Evolutionary conservation across 2,888 invertebrate species (phyloP), one percentile per base, ranked within the genome.

Genomic region (Tipula confusa): DNA sequence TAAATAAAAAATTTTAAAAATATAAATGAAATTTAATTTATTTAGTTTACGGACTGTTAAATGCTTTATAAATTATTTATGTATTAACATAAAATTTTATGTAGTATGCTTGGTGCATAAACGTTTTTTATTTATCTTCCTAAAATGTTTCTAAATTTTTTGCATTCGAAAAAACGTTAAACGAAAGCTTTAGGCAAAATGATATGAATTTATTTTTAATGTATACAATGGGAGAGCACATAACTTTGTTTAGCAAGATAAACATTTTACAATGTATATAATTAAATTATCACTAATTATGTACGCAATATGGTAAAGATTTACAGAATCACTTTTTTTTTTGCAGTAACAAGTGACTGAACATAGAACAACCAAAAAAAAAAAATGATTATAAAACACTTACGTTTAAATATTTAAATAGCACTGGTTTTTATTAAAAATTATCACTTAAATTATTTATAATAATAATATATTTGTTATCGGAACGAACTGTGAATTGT

Each of bases 401-500:
- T 80, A 80, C 80, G 29, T 80, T 80, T 80, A n/a, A n/a, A n/a
- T n/a, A n/a, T 80, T 80, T n/a, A 31, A 5, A 31, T 31, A 64
- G 80, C 80, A 64, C 64, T 64, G 64, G 18, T n/a, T 15, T 43
- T 64, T 64, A 64, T 64, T 64, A 64, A 64, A 43, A 64, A 9
- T 64, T 64, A 64, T 64, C 64, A 64, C 64, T 64, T 64, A 64
- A 64, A 64, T 24, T 64, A 24, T 24, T 9, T 24, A 64, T 64
- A 24, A 15, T 43, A 18, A 15, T 43, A 15, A 5, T 15, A 15
- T 43, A 6, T 64, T 15, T 64, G 64, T 64, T 64, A 64, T 64
- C 31, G 29, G 80, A 80, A 29, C 80, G 31, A 80, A 80, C 31
- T 29, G 29, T 80, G 31, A 80, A 80, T 80, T 80, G 80, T 80